phyloP scores from a whole-genome alignment of 1,140 invertebrate genomes.

The Venustaconcha ellipsiformis region DNA sequence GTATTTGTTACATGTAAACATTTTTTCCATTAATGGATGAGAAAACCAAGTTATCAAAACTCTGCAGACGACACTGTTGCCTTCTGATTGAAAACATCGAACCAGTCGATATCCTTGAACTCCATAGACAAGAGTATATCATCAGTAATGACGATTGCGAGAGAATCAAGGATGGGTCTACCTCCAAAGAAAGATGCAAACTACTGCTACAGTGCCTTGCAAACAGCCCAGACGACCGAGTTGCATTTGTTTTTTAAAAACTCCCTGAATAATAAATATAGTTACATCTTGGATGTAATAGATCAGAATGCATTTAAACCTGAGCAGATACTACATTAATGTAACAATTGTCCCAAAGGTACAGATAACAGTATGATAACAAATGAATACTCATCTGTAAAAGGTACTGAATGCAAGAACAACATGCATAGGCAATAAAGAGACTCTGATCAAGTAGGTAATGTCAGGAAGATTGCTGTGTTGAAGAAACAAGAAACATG shows the following conservation, averaged over 20 bases:
- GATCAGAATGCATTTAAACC: neutral
- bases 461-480: no score
- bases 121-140: conserved; percentile 1
- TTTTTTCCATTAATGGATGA: neutral
- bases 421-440: no score
- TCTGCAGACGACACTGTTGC: neutral
- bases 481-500: no score
- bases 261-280: neutral
- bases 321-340: neutral
- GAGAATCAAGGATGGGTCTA: neutral
- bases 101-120: neutral
- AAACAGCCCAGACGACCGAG: neutral
- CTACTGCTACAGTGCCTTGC: neutral
- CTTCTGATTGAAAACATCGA: conserved; percentile 4
- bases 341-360: neutral
- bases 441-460: no score
- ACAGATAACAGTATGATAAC: neutral
- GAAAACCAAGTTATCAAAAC: neutral
- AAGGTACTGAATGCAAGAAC: neutral
- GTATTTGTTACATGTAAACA: no score
- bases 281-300: neutral
- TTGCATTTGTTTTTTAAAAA: neutral
- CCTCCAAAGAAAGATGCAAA: conserved; percentile 6
- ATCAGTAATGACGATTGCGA: neutral
- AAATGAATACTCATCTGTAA: neutral